Evolutionary conservation across 2,797 vertebrate genomes (phyloP), one percentile per base, ranked within the genome.

Genomic region (Spatula clypeata): DNA sequence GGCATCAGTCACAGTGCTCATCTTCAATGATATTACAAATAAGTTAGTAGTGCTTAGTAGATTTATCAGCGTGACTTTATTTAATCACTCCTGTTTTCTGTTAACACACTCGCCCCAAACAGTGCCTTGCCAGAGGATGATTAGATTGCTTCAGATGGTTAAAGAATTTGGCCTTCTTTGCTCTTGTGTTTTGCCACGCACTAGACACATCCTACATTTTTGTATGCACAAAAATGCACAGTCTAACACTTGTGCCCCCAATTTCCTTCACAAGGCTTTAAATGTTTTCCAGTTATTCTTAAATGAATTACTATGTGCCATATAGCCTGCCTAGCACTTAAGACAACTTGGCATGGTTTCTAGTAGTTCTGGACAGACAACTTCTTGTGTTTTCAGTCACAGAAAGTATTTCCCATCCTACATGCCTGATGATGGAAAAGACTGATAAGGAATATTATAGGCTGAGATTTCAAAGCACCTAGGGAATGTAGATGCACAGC

Each of bases 181-280:
- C 54, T 91, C 10, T 36, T 85, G 83, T 21, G 14, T 90, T 94
- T 86, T 75, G 66, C 69, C 77, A 5, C 10, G n/a, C 21, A 11
- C 42, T 31, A n/a, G 70, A 55, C 94, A 79, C 42, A 38, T 27
- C 4, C 10, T 69, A 34, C 10, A 8, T 77, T 93, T 93, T 90
- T 45, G 20, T 62, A 29, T 31, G 72, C 70, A 69, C 19, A 31
- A 44, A 44, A 44, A 44, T 19, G 18, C 42, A 19, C 18, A 19
- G 32, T 53, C 49, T 45, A 86, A 93, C 29, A 51, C 34, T 75
- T 62, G 32, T 77, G 75, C 54, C 42, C 38, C 27, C 24, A 5
- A 84, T 91, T 95, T 93, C 66, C 72, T 88, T 91, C 88, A 66
- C 62, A 75, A 83, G 87, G 45, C 51, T 94, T 95, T 88, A 83